Evolutionary conservation across 2,888 invertebrate genomes (phyloP).

Genomic region (Apomyelois bistriatella): DNA sequence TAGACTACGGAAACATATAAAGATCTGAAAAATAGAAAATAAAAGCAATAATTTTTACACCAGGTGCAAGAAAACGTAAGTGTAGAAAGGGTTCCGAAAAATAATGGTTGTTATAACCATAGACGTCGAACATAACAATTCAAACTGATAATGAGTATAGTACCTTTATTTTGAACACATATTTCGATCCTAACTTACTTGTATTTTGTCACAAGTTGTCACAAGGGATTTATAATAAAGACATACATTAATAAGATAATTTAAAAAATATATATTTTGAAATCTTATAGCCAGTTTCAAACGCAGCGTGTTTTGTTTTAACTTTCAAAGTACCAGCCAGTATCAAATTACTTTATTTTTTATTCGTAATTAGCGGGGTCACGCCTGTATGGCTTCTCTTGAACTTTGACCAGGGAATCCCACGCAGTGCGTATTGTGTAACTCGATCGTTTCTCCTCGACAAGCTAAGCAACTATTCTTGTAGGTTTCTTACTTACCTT

Average conservation of each 20-base stretch:
- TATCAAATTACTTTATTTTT: slow-evolving; percentile 45
- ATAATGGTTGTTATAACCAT: slow-evolving; percentile 29
- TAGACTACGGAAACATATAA: too few species aligned
- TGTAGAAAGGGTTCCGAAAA: slow-evolving; percentile 43
- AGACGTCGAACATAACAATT: slow-evolving; percentile 29
- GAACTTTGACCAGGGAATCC: slow-evolving; percentile 74
- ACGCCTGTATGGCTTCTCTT: slow-evolving; percentile 62
- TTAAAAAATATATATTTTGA: too few species aligned
- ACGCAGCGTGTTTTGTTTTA: too few species aligned
- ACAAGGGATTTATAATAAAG: too few species aligned
- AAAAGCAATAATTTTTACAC: background rate
- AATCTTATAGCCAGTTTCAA: too few species aligned
- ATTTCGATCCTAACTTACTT: background rate
- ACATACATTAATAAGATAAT: too few species aligned
- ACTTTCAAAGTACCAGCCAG: slow-evolving; percentile 18
- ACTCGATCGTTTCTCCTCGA: slow-evolving; percentile 50
- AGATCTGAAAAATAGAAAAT: too few species aligned
- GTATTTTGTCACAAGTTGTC: too few species aligned
- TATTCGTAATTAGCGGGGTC: slow-evolving; percentile 58
- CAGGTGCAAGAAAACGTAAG: slow-evolving; percentile 27
- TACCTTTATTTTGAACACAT: background rate
- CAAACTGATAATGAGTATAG: slow-evolving; percentile 14
- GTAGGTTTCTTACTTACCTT: slow-evolving; percentile 44
- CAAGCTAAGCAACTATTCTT: slow-evolving; percentile 46
- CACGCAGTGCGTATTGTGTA: slow-evolving; percentile 56